phyloP scores from a whole-genome alignment of 2,888 invertebrate genomes.

The Zele albiditarsus region DNA sequence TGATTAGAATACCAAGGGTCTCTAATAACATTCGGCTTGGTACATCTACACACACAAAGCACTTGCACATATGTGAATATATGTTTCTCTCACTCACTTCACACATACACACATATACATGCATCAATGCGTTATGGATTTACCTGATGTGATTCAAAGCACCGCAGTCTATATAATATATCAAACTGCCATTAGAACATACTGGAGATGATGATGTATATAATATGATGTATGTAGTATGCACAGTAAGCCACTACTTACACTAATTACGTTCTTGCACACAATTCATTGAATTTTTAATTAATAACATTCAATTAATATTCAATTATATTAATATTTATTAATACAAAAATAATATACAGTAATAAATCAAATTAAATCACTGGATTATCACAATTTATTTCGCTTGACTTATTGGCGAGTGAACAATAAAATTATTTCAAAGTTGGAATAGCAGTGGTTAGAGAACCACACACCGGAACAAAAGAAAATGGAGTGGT shows the following conservation, averaged over 20 bases:
- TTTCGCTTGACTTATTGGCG: background rate
- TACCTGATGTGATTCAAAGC: constrained; percentile 26
- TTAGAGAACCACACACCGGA: constrained; percentile 6
- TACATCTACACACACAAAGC: constrained; percentile 4
- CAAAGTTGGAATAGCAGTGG: background rate
- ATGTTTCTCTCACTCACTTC: background rate
- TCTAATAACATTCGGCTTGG: constrained; percentile 50
- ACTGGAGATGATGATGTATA: background rate
- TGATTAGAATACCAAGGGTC: constrained; percentile 46
- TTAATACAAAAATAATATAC: background rate
- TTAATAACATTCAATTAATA: too few relatives aligned
- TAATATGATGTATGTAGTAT: background rate
- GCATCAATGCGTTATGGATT: constrained; percentile 9
- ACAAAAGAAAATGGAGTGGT: background rate
- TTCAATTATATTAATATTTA: background rate
- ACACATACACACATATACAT: background rate
- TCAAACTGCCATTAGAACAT: constrained; percentile 4
- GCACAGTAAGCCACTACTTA: background rate
- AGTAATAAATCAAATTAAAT: background rate
- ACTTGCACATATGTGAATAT: constrained; percentile 8
- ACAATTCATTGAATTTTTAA: too few relatives aligned
- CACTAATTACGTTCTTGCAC: background rate
- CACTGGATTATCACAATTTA: background rate
- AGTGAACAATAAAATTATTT: background rate
- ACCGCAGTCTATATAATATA: background rate